Conservation (phyloP, 2,113 vertebrate species). For the Pseudorasbora parva region DNA sequence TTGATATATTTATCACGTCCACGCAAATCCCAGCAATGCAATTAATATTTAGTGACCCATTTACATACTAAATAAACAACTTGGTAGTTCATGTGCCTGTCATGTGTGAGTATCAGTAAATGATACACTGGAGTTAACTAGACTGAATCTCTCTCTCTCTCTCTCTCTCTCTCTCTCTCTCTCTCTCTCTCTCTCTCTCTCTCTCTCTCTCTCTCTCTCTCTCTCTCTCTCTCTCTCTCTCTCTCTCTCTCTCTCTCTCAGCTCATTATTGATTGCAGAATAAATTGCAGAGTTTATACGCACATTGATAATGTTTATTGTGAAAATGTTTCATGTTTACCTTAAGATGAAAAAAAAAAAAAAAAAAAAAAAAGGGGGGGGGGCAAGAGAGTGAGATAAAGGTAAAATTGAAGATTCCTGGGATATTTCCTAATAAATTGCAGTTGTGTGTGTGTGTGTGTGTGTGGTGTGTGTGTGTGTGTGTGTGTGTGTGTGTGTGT, state of each 20-base stretch:
- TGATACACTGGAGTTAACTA: constrained; percentile 17
- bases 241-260: too few species aligned
- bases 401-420: neutral
- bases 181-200: neutral
- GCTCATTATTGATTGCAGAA: neutral
- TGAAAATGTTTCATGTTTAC: too few species aligned
- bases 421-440: neutral
- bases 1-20: constrained; percentile 48
- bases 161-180: too few species aligned
- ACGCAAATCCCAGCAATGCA: constrained; percentile 19
- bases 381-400: neutral
- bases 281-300: neutral
- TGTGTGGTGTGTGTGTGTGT: neutral
- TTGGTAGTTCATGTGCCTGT: constrained; percentile 19
- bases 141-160: too few species aligned
- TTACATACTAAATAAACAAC: constrained; percentile 51
- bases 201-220: too few species aligned
- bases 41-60: constrained; percentile 50
- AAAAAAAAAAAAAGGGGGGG: too few species aligned
- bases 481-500: too few species aligned
- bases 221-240: neutral
- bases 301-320: neutral
- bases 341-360: too few species aligned
- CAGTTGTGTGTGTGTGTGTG: too few species aligned
- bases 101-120: constrained; percentile 32